Evolutionary conservation across 2,113 vertebrate genomes (phyloP).

Genomic region (Stigmatopora nigra): DNA sequence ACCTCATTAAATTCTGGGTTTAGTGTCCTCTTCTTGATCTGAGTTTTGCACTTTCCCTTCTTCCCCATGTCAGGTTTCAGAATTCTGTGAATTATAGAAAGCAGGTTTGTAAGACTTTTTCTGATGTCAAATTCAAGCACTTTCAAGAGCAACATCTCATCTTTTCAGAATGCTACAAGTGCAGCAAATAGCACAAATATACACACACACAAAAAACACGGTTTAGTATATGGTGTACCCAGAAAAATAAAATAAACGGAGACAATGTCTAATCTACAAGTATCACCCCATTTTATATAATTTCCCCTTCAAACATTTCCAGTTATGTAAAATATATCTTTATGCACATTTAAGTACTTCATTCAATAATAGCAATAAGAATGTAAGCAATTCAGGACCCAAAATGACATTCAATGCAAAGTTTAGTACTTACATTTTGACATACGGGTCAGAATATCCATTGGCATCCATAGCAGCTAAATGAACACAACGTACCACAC

Average conservation of each 20-base stretch:
- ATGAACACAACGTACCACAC: constrained; percentile 90
- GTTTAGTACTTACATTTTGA: constrained; percentile 79
- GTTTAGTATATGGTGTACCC: background rate
- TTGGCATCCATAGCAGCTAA: constrained; percentile 96
- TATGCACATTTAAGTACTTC: background rate
- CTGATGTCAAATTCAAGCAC: background rate
- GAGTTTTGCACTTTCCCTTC: constrained; percentile 95
- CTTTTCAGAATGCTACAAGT: background rate
- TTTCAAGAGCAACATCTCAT: background rate
- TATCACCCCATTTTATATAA: background rate
- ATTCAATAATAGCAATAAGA: background rate
- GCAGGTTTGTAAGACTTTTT: background rate
- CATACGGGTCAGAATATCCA: constrained; percentile 94
- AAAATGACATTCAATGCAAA: background rate
- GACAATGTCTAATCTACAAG: background rate
- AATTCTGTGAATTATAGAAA: constrained; percentile 65
- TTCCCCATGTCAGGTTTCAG: constrained; percentile 98
- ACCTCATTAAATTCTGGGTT: constrained; percentile 99
- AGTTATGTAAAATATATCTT: background rate
- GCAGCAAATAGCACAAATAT: background rate
- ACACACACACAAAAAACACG: background rate
- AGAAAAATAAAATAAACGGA: background rate
- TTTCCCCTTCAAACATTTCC: background rate
- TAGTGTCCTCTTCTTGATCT: constrained; percentile 97
- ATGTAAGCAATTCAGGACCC: background rate